Evolutionary conservation across 2,888 invertebrate genomes (phyloP).

Genomic region (Eulithis testata): DNA sequence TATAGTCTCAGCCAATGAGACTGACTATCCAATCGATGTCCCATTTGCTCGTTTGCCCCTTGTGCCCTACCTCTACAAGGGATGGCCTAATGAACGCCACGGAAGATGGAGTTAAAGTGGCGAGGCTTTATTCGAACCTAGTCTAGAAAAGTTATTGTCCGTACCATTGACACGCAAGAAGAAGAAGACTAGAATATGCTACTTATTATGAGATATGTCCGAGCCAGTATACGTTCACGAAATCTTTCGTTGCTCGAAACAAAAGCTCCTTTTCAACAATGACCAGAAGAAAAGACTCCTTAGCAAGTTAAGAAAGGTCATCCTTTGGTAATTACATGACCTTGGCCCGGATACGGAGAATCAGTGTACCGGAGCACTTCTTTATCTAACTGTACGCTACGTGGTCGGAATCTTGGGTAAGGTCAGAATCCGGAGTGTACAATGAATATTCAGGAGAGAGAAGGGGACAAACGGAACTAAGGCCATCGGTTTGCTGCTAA

Average conservation of each 20-base stretch:
- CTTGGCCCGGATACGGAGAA: constrained; percentile 38
- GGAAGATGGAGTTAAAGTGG: too few relatives aligned
- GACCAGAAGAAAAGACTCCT: constrained; percentile 16
- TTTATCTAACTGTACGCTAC: constrained; percentile 38
- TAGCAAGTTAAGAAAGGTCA: constrained; percentile 26
- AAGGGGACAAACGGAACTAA: constrained; percentile 13
- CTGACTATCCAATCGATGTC: too few relatives aligned
- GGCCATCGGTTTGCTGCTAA: not conserved
- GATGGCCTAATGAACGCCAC: too few relatives aligned
- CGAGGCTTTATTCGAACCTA: too few relatives aligned
- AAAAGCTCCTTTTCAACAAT: not conserved
- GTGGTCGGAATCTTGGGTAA: constrained; percentile 33
- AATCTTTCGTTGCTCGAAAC: not conserved
- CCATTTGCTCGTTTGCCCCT: too few relatives aligned
- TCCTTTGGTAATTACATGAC: constrained; percentile 35
- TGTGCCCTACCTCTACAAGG: too few relatives aligned
- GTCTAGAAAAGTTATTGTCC: too few relatives aligned
- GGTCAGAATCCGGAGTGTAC: constrained; percentile 18
- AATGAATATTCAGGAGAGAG: constrained; percentile 26
- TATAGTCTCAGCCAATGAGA: too few relatives aligned
- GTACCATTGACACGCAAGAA: too few relatives aligned
- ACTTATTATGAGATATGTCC: too few relatives aligned
- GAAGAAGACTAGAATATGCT: too few relatives aligned
- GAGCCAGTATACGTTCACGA: too few relatives aligned
- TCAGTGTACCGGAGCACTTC: constrained; percentile 26